Evolutionary conservation across 2,888 invertebrate species (phyloP).

Genomic region (Agriopis leucophaearia): DNA sequence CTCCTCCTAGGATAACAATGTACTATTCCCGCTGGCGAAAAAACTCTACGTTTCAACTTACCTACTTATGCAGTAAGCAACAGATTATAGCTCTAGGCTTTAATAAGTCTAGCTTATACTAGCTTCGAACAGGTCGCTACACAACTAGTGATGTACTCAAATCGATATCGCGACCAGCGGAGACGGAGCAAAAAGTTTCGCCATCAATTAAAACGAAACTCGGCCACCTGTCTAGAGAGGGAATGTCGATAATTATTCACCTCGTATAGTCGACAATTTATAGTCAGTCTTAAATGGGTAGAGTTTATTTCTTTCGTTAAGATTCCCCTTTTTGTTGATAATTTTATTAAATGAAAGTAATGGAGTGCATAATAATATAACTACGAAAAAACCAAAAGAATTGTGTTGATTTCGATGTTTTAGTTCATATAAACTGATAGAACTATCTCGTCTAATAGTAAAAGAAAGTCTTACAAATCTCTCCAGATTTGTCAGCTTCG

Average conservation of each 20-base stretch:
- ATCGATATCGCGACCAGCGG: conserved; percentile 54
- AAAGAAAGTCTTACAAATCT: too few species aligned
- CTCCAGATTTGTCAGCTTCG: too few species aligned
- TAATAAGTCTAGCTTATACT: neutral
- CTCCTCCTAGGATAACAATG: too few species aligned
- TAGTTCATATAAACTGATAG: neutral
- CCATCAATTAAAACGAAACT: conserved; percentile 64
- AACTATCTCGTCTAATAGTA: too few species aligned
- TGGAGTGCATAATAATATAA: neutral
- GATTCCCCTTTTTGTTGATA: conserved; percentile 8
- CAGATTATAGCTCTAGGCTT: neutral
- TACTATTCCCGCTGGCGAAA: too few species aligned
- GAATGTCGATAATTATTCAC: conserved; percentile 38
- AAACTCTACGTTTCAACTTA: neutral
- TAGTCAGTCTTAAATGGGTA: conserved; percentile 14
- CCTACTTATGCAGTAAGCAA: neutral
- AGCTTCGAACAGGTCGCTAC: neutral
- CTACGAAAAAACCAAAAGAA: neutral
- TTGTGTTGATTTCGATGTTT: neutral
- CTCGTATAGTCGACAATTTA: conserved; percentile 28
- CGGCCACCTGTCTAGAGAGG: conserved; percentile 56
- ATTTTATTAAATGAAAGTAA: conserved; percentile 3
- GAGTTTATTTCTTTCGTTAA: conserved; percentile 16
- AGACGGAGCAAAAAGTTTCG: conserved; percentile 53
- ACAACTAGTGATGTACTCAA: conserved; percentile 42